Base-by-base conservation (phyloP, 2,113 vertebrate genomes). In the Coracopsis vasa region DNA sequence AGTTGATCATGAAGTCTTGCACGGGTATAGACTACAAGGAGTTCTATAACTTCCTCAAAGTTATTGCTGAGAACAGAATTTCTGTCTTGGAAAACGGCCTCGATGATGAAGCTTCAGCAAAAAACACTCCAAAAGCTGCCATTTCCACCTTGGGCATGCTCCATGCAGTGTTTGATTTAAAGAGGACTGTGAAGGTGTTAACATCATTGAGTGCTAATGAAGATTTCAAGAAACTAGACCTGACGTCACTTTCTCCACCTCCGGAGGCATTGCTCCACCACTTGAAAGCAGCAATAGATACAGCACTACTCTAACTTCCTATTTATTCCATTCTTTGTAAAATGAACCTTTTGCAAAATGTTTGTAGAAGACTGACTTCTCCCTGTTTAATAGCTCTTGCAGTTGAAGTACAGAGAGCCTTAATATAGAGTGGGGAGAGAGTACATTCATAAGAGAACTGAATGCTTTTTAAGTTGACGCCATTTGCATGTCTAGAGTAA, bases 1-100 rank as follows among this genome's bases (percentile, higher is more conserved):
- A 99, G 99, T 96, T 99, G 86, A 98, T 99, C 95, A 98, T 99
- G 99, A 99, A 98, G 93, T 98, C 99, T 21, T 99, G 99, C 97
- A 98, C 99, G 0, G 99, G 99, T 44, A 99, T 99, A 23, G 97
- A 99, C 91, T 99, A 99, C 48, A 97, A 96, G 64, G 99, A 99
- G 86, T 99, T 99, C 95, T 98, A 98, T 82, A 98, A 98, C 2
- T 99, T 99, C 93, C 98, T 99, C 70, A 99, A 98, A 93, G 97
- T 98, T 37, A 98, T 99, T 7, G 98, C 98, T 0, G 98, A 99
- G n/a, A 99, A 98, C 92, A 98, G 99, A 20, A 98, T 99, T 37
- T 97, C 97, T 15, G 86, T 98, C 94, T 80, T 99, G 77, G 97
- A 82, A 2, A 91, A 97, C 0, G 97, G 51, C 73, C 96, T n/a